Evolutionary conservation across 2,888 invertebrate species (phyloP), one percentile per base, ranked within the genome.

Genomic region (Norana najaformis): DNA sequence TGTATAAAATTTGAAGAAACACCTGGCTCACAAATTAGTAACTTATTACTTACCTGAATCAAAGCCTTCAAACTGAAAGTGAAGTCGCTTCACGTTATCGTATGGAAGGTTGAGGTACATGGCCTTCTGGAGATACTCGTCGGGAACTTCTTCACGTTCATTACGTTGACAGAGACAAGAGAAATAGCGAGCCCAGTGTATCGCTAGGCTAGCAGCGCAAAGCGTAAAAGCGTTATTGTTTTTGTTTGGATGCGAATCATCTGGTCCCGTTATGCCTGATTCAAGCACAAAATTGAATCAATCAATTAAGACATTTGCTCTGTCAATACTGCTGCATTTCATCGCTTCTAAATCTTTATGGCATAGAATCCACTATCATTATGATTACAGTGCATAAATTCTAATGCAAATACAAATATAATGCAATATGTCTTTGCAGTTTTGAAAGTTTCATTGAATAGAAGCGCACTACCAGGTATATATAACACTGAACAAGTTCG

Each of bases 171-270:
- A 89, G 88, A 91, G 35, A 83, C 92, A 92, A 18, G 91, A 90
- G 36, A 92, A 53, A 88, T 92, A 92, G 16, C 93, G 89, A 23
- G 91, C 93, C 90, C 91, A 93, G 89, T 93, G 92, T n/a, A 93
- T 92, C 41, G 93, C 92, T 47, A 93, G 91, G 35, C 90, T 90
- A 30, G 92, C 91, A 37, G 91, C 89, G 36, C 90, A 92, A 38
- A 92, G 90, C 23, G 92, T 92, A 90, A 90, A 93, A 18, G 92
- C 93, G 39, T 92, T 92, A 90, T 93, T 93, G 88, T 92, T 90
- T 5, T 91, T 90, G 34, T 90, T 89, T 14, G 92, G 91, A 90
- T 92, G 92, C 41, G 38, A 91, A 34, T 92, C 92, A 88, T 93
- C 93, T 20, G 93, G 93, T 1, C 93, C 93, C 88, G 91, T 92